Evolutionary conservation across 2,888 invertebrate species (phyloP), one percentile per base, ranked within the genome.

Genomic region (Nipponacmea schrenckii): DNA sequence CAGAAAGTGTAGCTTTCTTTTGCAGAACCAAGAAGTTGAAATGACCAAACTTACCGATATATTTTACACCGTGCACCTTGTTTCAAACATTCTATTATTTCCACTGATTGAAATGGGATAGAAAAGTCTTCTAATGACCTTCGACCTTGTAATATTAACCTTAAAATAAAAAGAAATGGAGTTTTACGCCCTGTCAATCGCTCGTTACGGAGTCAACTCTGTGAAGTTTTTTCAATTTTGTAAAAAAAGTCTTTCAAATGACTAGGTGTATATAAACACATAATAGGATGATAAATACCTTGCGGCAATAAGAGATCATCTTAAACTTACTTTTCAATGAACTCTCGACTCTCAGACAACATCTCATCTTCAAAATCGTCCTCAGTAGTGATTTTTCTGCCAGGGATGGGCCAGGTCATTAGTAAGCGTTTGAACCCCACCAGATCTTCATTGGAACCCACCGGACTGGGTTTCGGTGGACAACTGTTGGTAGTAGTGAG

Each of bases 21-120:
- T n/a, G n/a, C n/a, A n/a, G n/a, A n/a, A n/a, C n/a, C n/a, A n/a
- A n/a, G n/a, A n/a, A n/a, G n/a, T n/a, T n/a, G n/a, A n/a, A n/a
- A n/a, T n/a, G 31, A 31, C 39, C 10, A 39, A 8, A 39, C 70
- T 72, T 69, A 89, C 89, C 82, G 83, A 82, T 88, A 86, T n/a
- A 88, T 86, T 50, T 84, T 80, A 17, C 85, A 82, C 5, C 78
- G 76, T 17, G 84, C 77, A 15, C 89, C 88, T n/a, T 80, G 78
- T 67, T 83, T 77, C 39, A 88, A 72, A 73, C 83, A 78, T 27
- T 88, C 85, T 10, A 79, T 83, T 67, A 89, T 82, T 66, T 85
- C 80, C 17, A 89, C 76, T 73, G 89, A 89, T 4, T 79, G 74
- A 69, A 80, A 87, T 2, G 88, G 85, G 69, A 90, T 89, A 65